These are phyloP conservation scores for Drosophila flavopinicola DNA, from an alignment of 2,888 invertebrate genomes.

Conservation along the genomic window DNA sequence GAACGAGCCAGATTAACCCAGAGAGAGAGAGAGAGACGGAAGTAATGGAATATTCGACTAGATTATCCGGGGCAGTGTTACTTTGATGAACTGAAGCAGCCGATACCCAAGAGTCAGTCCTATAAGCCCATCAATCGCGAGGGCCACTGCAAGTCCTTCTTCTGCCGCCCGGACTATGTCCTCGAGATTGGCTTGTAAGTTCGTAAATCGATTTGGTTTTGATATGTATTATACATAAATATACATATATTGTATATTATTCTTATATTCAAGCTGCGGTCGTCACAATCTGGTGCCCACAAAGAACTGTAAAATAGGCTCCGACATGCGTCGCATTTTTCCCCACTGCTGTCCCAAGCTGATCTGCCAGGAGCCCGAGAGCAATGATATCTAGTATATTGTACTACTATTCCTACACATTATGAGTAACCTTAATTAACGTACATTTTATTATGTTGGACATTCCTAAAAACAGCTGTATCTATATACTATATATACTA, in stretches of 20 bases:
- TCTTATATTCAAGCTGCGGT: too few species aligned
- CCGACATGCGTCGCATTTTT: conserved; percentile 75
- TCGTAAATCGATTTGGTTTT: too few species aligned
- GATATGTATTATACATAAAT: neutral
- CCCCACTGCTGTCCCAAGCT: conserved; percentile 78
- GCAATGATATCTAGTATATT: conserved; percentile 68
- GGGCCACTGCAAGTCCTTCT: conserved; percentile 74
- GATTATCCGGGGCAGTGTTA: conserved; percentile 81
- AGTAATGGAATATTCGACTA: conserved; percentile 12
- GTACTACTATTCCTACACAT: neutral
- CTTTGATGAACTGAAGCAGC: conserved; percentile 76
- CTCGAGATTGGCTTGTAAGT: conserved; percentile 75
- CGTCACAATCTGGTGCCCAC: conserved; percentile 77
- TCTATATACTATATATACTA: too few species aligned
- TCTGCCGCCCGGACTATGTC: conserved; percentile 77
- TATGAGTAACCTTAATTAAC: neutral
- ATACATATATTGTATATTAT: too few species aligned
- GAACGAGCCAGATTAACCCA: too few species aligned
- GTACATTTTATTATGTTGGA: neutral
- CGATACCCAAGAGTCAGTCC: conserved; percentile 78
- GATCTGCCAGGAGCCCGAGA: conserved; percentile 69
- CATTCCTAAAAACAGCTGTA: neutral
- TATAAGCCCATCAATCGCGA: conserved; percentile 80
- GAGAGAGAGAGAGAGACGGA: neutral
- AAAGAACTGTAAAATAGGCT: conserved; percentile 70